phyloP scores from a whole-genome alignment of 1,140 invertebrate species.

The Drosophila nigromelanica region DNA sequence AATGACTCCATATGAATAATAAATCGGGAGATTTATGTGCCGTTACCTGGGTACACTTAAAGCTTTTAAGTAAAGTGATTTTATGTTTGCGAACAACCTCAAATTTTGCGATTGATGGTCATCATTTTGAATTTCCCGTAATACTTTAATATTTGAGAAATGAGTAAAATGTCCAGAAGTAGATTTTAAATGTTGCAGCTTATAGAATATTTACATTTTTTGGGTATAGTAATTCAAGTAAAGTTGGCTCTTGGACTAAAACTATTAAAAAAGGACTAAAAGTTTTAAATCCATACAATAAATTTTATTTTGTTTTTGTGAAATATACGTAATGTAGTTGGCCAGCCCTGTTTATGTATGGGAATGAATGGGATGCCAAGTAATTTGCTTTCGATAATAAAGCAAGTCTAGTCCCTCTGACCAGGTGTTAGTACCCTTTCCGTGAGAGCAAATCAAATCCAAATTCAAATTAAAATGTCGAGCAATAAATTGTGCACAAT shows the following conservation, averaged over 20 bases:
- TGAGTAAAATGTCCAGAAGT: not conserved
- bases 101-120: slow-evolving; percentile 13
- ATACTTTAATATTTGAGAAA: slow-evolving; percentile 1
- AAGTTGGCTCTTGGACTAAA: not conserved
- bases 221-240: not conserved
- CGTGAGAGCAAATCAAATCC: slow-evolving; percentile 50
- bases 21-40: slow-evolving; percentile 75
- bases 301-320: not conserved
- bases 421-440: slow-evolving; percentile 14
- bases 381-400: slow-evolving; percentile 4
- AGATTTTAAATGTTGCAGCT: too few species aligned
- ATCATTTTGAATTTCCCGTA: not conserved
- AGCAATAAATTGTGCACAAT: slow-evolving; percentile 68
- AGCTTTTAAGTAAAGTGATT: slow-evolving; percentile 78
- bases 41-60: slow-evolving; percentile 33
- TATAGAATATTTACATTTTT: too few species aligned
- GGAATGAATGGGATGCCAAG: not conserved
- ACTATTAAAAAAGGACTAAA: not conserved
- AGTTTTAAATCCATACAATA: too few species aligned
- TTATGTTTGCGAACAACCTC: slow-evolving; percentile 53
- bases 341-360: not conserved
- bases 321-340: not conserved
- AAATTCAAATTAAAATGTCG: slow-evolving; percentile 49
- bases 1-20: slow-evolving; percentile 77
- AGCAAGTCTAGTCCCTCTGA: not conserved